Percentiles rank a stretch among this genome's conserved stretches.
These are phyloP conservation scores for Pampus argenteus DNA, from an alignment of 2,797 vertebrate genomes.

Conservation along the genomic window DNA sequence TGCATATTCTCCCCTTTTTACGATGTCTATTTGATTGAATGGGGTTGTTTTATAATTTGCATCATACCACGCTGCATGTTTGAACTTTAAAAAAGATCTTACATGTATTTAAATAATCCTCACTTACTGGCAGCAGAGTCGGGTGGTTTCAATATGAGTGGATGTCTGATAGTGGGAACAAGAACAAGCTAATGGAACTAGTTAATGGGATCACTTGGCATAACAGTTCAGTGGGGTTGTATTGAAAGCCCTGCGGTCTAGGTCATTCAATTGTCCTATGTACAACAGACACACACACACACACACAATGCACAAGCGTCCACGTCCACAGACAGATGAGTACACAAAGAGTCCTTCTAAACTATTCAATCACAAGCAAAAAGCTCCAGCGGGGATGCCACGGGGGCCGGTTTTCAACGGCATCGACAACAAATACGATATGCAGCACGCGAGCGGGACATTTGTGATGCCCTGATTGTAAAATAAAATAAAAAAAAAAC, in stretches of 20 bases:
- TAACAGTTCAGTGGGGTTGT: conserved; percentile 43
- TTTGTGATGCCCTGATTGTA: conserved; percentile 26
- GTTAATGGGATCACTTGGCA: conserved; percentile 63
- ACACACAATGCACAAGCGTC: conserved; percentile 39
- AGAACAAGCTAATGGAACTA: conserved; percentile 55
- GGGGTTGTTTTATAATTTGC: no score
- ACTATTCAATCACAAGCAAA: conserved; percentile 61
- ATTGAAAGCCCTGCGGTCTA: conserved; percentile 70
- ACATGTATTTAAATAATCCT: conserved; percentile 47
- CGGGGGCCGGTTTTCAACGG: conserved; percentile 42
- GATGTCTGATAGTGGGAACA: conserved; percentile 36
- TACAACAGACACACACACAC: conserved; percentile 35
- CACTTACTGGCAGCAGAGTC: conserved; percentile 20
- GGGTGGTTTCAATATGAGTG: conserved; percentile 53
- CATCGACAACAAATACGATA: conserved; percentile 36
- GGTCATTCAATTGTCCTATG: conserved; percentile 72
- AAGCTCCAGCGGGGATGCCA: conserved; percentile 43
- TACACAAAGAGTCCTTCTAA: conserved; percentile 51
- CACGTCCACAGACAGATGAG: conserved; percentile 47
- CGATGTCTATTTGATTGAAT: conserved; percentile 6
- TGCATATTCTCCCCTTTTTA: conserved; percentile 22
- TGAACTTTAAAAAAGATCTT: conserved; percentile 35
- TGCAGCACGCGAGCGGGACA: conserved; percentile 6
- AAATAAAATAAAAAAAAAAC: conserved; percentile 1
- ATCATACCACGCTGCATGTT: conserved; percentile 13